Percentiles rank a stretch among this genome's conserved stretches.
Conservation (phyloP, 2,797 vertebrate species). For the Alosa sapidissima region DNA sequence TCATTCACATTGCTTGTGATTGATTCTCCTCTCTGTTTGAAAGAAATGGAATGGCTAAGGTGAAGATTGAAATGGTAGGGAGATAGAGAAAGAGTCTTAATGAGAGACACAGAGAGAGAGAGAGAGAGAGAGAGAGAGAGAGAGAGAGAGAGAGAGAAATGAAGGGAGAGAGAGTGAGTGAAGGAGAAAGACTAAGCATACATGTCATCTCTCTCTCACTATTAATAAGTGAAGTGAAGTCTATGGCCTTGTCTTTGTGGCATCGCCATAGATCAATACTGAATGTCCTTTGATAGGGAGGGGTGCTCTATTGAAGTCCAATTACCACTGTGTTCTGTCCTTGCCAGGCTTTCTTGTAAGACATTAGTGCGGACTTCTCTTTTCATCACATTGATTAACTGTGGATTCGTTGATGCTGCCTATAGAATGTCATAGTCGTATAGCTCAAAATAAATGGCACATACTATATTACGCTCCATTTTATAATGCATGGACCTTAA, state of each 20-base stretch:
- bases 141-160: not conserved
- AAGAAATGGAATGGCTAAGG: not conserved
- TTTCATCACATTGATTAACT: constrained; percentile 14
- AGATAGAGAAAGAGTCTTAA: not conserved
- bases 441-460: not conserved
- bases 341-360: constrained; percentile 22
- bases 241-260: not conserved
- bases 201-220: not conserved
- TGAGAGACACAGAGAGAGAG: not conserved
- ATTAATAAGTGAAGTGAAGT: not conserved
- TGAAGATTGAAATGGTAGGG: not conserved
- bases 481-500: not conserved
- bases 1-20: not conserved
- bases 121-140: constrained; percentile 9
- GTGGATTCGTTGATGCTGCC: not conserved
- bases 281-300: not conserved
- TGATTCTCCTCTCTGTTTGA: not conserved
- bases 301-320: constrained; percentile 19
- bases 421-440: not conserved
- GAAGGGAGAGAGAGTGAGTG: constrained; percentile 22
- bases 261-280: constrained; percentile 23
- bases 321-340: constrained; percentile 30
- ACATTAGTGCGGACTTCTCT: constrained; percentile 20
- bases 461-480: not conserved
- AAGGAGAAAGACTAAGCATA: not conserved